phyloP scores from a whole-genome alignment of 2,113 vertebrate genomes.

The Euleptes europaea region DNA sequence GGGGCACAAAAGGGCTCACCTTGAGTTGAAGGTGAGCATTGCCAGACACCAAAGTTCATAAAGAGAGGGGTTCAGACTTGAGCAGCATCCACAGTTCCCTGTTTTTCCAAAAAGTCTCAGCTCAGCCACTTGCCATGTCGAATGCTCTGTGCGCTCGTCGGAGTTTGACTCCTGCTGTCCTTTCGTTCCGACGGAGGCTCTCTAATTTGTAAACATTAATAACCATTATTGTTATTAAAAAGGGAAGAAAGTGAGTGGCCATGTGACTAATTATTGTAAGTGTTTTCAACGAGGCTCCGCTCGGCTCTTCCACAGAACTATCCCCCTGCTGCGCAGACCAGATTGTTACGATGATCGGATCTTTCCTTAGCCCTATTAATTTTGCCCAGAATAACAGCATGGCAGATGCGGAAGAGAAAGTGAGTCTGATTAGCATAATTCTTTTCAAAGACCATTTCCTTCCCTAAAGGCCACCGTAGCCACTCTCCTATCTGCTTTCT shows the following conservation, averaged over 20 bases:
- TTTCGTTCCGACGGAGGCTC: slow-evolving; percentile 56
- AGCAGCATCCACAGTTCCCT: no score
- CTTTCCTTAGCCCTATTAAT: slow-evolving; percentile 78
- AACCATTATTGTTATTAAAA: slow-evolving; percentile 78
- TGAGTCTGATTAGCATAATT: slow-evolving; percentile 73
- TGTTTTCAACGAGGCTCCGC: slow-evolving; percentile 75
- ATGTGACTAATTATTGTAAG: slow-evolving; percentile 80
- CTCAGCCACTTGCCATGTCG: rapidly evolving
- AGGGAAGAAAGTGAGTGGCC: slow-evolving; percentile 73
- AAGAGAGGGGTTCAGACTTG: no score
- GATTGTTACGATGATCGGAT: slow-evolving; percentile 76
- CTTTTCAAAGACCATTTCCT: slow-evolving; percentile 66
- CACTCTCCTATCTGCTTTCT: slow-evolving; percentile 70
- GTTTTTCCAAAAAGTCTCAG: not conserved
- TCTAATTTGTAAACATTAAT: slow-evolving; percentile 80
- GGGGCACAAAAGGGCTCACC: no score
- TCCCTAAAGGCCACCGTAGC: slow-evolving; percentile 69
- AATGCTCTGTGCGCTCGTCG: not conserved
- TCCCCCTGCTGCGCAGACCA: slow-evolving; percentile 73
- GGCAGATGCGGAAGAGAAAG: slow-evolving; percentile 78
- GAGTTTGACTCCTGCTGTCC: slow-evolving; percentile 22
- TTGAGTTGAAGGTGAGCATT: no score
- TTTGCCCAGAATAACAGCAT: slow-evolving; percentile 74
- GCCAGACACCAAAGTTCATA: no score
- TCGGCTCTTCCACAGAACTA: slow-evolving; percentile 71